These are phyloP conservation scores for Nephila pilipes DNA, from an alignment of 1,140 invertebrate genomes.

Conservation along the genomic window DNA sequence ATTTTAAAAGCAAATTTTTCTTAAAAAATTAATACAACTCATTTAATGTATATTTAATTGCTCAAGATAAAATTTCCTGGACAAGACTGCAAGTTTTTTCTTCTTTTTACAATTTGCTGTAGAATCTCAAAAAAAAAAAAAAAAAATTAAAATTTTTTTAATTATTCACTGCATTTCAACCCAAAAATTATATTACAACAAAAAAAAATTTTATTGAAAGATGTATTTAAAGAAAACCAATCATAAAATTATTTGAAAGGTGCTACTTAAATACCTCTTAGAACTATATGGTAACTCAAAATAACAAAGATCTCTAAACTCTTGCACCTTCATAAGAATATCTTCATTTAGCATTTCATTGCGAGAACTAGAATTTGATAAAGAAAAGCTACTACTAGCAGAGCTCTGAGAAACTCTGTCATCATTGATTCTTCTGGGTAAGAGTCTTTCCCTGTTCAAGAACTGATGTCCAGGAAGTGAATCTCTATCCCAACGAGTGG, in stretches of 20 bases:
- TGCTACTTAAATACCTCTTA: constrained; percentile 39
- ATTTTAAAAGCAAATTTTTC: no score
- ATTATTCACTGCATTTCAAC: no score
- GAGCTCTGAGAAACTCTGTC: neutral
- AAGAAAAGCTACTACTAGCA: constrained; percentile 48
- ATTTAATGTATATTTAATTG: no score
- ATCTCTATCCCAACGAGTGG: neutral
- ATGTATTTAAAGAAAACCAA: neutral
- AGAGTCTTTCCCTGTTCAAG: constrained; percentile 22
- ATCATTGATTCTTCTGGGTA: constrained; percentile 45
- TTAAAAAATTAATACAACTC: no score
- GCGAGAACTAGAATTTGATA: constrained; percentile 52
- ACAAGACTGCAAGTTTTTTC: no score
- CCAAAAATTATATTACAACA: neutral
- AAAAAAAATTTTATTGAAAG: neutral
- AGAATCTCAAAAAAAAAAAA: no score
- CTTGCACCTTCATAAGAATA: constrained; percentile 50
- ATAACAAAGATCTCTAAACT: constrained; percentile 64
- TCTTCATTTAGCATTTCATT: constrained; percentile 48
- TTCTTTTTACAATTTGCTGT: no score
- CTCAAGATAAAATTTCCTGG: no score
- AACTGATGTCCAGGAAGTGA: neutral
- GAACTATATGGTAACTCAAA: constrained; percentile 58
- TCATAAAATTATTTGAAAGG: neutral
- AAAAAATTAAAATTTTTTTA: no score